Conservation (phyloP, 2,797 vertebrate species). For the Enteromius trimaculatus region DNA sequence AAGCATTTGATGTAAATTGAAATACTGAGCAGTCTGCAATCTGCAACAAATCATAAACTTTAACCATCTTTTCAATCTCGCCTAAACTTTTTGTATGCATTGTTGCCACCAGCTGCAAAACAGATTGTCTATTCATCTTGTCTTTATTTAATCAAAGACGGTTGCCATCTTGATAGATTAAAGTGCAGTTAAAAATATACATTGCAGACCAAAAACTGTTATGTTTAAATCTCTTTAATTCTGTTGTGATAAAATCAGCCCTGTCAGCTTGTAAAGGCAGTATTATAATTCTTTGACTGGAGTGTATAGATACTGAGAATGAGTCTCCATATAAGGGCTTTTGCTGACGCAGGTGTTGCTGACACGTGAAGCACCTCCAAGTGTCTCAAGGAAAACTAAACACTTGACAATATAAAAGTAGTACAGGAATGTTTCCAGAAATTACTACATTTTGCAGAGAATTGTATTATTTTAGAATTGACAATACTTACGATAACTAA, state of each 20-base stretch:
- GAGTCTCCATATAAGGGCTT: conserved; percentile 68
- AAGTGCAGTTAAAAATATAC: conserved; percentile 75
- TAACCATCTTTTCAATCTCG: conserved; percentile 57
- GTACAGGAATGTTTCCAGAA: neutral
- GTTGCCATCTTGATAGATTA: conserved; percentile 80
- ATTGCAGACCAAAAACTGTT: conserved; percentile 71
- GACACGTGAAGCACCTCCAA: conserved; percentile 75
- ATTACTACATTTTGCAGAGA: neutral
- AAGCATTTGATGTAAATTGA: conserved; percentile 28
- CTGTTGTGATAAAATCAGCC: conserved; percentile 80
- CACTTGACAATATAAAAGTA: conserved; percentile 31
- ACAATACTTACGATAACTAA: neutral
- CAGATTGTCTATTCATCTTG: conserved; percentile 72
- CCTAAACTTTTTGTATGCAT: conserved; percentile 63
- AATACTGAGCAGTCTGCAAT: conserved; percentile 6
- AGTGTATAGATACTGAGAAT: conserved; percentile 62
- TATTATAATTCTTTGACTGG: conserved; percentile 76
- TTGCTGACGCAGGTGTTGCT: conserved; percentile 75
- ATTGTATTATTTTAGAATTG: neutral
- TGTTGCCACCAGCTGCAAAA: conserved; percentile 31
- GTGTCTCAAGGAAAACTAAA: conserved; percentile 63
- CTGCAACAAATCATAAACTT: conserved; percentile 57
- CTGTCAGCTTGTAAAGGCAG: conserved; percentile 73
- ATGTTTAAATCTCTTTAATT: conserved; percentile 85
- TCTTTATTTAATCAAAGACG: conserved; percentile 70